Evolutionary conservation across 2,888 invertebrate species (phyloP), one percentile per base, ranked within the genome.

Genomic region (Acanthacorydalis orientalis): DNA sequence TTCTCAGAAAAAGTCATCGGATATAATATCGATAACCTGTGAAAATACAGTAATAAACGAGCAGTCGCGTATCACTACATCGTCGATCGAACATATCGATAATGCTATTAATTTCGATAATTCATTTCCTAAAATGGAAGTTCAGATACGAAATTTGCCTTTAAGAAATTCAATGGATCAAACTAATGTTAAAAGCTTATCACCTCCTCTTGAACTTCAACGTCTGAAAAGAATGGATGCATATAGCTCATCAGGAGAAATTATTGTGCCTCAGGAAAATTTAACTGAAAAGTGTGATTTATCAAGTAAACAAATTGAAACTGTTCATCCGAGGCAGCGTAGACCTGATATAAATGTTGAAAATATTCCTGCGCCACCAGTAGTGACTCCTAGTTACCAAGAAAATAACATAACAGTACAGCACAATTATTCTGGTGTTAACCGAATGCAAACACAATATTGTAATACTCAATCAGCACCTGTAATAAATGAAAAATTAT

Each of bases 401-500:
- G 23, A 23, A 23, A 23, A 23, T 23, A 23, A 23, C 6, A 23
- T 23, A 23, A 23, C 23, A 23, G 23, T 23, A 6, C 23, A 23
- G 23, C 23, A 23, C 23, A 23, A 23, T 23, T 23, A 23, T 23
- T 23, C 23, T 6, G 6, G 23, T 23, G 23, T 43, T 31, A 44
- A 23, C 31, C 44, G 44, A 3, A 44, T 44, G 44, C 44, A 44
- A 50, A 51, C 39, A 12, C 31, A 38, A 2, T 46, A 46, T 2
- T n/a, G 16, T 46, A 16, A 23, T 23, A 23, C 23, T 23, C 23
- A 23, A 6, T 23, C 40, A 40, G 7, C 46, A 10, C 8, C 45
- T 23, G 7, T 46, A 9, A 45, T 15, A 9, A 37, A 10, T 11
- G 43, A 43, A 11, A 43, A 31, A 10, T 7, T 12, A 31, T 9